phyloP scores from a whole-genome alignment of 2,888 invertebrate genomes.

The Drosophila borborema region DNA sequence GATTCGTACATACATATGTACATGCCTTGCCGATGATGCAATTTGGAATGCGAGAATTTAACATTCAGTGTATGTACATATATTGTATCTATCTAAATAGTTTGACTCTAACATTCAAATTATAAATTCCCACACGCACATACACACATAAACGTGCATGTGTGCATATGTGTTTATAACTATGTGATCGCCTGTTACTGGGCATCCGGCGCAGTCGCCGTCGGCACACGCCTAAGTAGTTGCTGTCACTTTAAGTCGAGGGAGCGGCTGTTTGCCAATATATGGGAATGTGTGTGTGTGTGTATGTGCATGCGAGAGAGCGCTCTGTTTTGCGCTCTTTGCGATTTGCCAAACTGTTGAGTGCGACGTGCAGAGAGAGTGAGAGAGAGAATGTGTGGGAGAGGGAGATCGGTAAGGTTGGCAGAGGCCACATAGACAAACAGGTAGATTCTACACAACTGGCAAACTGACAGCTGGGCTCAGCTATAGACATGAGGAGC shows the following conservation, averaged over 20 bases:
- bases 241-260: conserved; percentile 74
- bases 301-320: conserved; percentile 13
- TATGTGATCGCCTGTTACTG: conserved; percentile 38
- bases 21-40: conserved; percentile 64
- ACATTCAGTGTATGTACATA: conserved; percentile 17
- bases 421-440: conserved; percentile 52
- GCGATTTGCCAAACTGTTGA: conserved; percentile 47
- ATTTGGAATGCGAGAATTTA: conserved; percentile 53
- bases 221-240: conserved; percentile 68
- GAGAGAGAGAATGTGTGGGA: conserved; percentile 11
- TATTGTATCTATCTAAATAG: neutral
- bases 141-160: neutral
- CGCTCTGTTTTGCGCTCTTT: conserved; percentile 8
- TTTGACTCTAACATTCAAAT: conserved; percentile 46
- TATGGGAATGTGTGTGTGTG: conserved; percentile 19
- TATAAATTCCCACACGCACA: conserved; percentile 30
- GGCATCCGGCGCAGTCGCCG: conserved; percentile 45
- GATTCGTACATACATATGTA: neutral
- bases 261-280: conserved; percentile 58
- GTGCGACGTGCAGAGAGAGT: neutral
- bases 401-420: conserved; percentile 8
- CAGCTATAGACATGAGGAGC: conserved; percentile 10
- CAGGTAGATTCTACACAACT: conserved; percentile 45
- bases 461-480: conserved; percentile 19
- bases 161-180: conserved; percentile 6